Percentiles rank a stretch among this genome's conserved stretches.
Conservation (phyloP, 2,113 vertebrate genomes). For the Phaethon lepturus region DNA sequence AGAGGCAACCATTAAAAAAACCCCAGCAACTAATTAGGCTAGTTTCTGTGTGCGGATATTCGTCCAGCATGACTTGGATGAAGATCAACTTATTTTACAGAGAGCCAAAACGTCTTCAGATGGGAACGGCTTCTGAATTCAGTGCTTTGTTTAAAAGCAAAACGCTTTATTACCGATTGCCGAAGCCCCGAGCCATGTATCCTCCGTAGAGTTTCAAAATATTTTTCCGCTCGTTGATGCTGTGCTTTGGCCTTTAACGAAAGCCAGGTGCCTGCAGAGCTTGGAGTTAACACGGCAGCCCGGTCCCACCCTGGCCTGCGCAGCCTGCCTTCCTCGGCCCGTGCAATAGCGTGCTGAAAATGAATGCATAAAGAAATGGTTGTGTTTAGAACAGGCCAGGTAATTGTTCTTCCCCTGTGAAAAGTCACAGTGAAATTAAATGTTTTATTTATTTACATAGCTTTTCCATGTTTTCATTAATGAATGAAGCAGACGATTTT, state of each 20-base stretch:
- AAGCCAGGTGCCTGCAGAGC: background rate
- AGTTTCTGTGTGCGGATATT: rapidly evolving
- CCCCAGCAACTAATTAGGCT: rapidly evolving
- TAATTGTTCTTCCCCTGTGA: background rate
- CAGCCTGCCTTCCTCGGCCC: background rate
- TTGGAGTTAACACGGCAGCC: rapidly evolving
- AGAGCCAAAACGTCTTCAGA: background rate
- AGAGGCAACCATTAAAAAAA: background rate
- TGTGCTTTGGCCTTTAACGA: background rate
- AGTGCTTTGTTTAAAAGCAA: background rate
- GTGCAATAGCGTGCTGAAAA: rapidly evolving
- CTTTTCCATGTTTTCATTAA: background rate
- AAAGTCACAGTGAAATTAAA: background rate
- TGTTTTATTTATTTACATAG: background rate
- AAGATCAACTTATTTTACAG: background rate
- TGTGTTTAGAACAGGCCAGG: background rate
- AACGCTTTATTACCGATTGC: background rate
- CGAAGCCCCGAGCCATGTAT: background rate
- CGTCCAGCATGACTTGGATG: background rate
- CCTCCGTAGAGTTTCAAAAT: background rate
- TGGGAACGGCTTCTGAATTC: background rate
- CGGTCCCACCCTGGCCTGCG: rapidly evolving
- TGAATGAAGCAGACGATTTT: rapidly evolving
- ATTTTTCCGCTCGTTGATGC: background rate
- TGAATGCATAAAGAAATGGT: background rate